Percentiles rank a stretch among this genome's conserved stretches.
Conservation (phyloP, 2,113 vertebrate genomes). For the Etheostoma spectabile region DNA sequence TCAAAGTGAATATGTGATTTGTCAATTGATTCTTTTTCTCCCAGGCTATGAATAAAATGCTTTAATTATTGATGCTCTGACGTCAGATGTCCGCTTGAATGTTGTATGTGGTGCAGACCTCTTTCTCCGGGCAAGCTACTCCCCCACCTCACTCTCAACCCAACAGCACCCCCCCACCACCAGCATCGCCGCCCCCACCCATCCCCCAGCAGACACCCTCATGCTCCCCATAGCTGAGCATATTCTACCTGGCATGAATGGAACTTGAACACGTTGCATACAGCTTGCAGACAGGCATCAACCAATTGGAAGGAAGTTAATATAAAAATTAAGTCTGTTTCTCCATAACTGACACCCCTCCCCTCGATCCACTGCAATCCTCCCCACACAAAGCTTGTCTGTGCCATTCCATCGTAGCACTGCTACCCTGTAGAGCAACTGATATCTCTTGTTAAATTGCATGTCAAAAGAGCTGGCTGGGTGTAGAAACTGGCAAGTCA, state of each 20-base stretch:
- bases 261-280: constrained; percentile 69
- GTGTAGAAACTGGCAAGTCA: constrained; percentile 1
- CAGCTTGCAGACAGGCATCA: constrained; percentile 73
- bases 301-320: constrained; percentile 63
- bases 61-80: constrained; percentile 88
- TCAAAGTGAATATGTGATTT: constrained; percentile 89
- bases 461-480: constrained; percentile 26
- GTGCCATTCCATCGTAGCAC: constrained; percentile 60
- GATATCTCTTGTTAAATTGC: constrained; percentile 71
- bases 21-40: constrained; percentile 87
- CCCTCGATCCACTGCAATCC: constrained; percentile 39
- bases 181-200: constrained; percentile 21
- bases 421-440: constrained; percentile 41
- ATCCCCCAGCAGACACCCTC: constrained; percentile 54
- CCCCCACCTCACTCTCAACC: constrained; percentile 65
- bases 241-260: constrained; percentile 68
- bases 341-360: constrained; percentile 22
- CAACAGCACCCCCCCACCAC: constrained; percentile 43
- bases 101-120: constrained; percentile 86
- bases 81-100: constrained; percentile 86
- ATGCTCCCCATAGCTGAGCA: constrained; percentile 46
- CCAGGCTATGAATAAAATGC: constrained; percentile 88
- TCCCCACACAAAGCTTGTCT: constrained; percentile 47
- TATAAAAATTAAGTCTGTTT: constrained; percentile 51
- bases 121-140: constrained; percentile 81